phyloP scores from a whole-genome alignment of 1,140 invertebrate species.

The Triops cancriformis region DNA sequence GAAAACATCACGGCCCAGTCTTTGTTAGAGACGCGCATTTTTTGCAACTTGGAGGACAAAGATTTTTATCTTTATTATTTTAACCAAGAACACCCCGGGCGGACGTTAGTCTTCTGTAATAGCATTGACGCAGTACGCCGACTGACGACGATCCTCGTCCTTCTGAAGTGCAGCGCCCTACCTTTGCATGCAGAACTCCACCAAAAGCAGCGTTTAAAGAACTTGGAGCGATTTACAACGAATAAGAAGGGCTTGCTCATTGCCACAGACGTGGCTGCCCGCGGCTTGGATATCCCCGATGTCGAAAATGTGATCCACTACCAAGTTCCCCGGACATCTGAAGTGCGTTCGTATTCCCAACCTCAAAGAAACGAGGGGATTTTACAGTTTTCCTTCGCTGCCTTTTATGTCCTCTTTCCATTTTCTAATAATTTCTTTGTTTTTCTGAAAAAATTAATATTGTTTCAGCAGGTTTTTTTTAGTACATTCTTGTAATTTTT shows the following conservation, averaged over 20 bases:
- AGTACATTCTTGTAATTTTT: not conserved
- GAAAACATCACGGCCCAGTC: conserved; percentile 62
- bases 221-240: conserved; percentile 81
- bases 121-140: conserved; percentile 87
- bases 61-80: conserved; percentile 94
- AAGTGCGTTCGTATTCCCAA: conserved; percentile 50
- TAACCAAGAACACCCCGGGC: conserved; percentile 67
- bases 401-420: too few species aligned
- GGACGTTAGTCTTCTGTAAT: conserved; percentile 95
- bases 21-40: conserved; percentile 72
- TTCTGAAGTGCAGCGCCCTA: conserved; percentile 68
- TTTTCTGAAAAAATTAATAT: too few species aligned
- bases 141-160: conserved; percentile 67
- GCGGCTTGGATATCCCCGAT: conserved; percentile 90
- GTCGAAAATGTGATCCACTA: conserved; percentile 96
- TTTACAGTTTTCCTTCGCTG: too few species aligned
- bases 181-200: conserved; percentile 91
- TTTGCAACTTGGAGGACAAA: conserved; percentile 62
- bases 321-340: conserved; percentile 80
- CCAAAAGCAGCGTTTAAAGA: conserved; percentile 87
- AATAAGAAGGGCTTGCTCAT: conserved; percentile 68
- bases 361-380: too few species aligned
- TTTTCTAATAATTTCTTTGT: too few species aligned
- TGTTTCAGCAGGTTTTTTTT: too few species aligned
- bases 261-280: conserved; percentile 93